phyloP scores from a whole-genome alignment of 2,113 vertebrate genomes.

The Sciurus niger region DNA sequence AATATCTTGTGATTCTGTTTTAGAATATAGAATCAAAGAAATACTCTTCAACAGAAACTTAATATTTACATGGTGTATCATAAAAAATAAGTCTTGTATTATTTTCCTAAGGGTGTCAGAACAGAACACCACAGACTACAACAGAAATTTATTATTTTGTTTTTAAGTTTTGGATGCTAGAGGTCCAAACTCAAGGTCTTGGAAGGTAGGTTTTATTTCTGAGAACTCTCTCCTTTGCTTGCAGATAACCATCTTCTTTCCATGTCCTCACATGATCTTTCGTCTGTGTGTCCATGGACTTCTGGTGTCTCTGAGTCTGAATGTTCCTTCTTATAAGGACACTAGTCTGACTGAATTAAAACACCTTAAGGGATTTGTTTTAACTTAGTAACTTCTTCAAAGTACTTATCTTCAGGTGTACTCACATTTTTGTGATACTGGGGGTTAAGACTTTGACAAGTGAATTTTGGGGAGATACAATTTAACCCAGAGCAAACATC shows the following conservation, averaged over 20 bases:
- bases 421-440: background rate
- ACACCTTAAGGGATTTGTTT: background rate
- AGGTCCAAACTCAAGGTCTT: background rate
- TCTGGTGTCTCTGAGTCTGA: background rate
- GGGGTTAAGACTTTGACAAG: background rate
- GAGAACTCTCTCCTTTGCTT: background rate
- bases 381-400: background rate
- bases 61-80: background rate
- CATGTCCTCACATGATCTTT: background rate
- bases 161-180: background rate
- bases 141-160: background rate
- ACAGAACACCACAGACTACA: background rate
- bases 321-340: background rate
- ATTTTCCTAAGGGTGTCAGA: background rate
- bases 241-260: background rate
- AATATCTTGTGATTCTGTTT: background rate
- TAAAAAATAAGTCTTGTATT: background rate
- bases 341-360: background rate
- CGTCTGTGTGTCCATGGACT: background rate
- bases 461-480: background rate
- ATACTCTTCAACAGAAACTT: background rate
- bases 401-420: background rate
- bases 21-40: conserved; percentile 39
- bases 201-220: background rate
- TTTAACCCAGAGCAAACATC: background rate